Percentiles rank a stretch among this genome's conserved stretches.
These are phyloP conservation scores for Diplosoma virens DNA, from an alignment of 23 tunicate species.

Conservation along the genomic window DNA sequence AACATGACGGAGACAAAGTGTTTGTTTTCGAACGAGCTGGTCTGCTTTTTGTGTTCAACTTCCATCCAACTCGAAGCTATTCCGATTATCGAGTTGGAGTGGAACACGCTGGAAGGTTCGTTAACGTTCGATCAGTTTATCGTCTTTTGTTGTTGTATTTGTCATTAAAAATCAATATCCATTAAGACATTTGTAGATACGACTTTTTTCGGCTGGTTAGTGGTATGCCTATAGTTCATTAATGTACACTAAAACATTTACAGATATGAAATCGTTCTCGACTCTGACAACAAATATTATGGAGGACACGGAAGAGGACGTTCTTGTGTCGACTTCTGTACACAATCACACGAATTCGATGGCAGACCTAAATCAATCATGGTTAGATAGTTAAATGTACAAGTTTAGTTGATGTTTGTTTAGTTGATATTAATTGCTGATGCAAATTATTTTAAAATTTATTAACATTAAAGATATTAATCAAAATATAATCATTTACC, in stretches of 20 bases:
- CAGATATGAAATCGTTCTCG: slow-evolving; percentile 63
- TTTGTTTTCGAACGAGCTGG: slow-evolving; percentile 83
- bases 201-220: background rate
- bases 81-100: slow-evolving; percentile 76
- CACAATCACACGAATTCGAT: slow-evolving; percentile 30
- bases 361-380: slow-evolving; percentile 45
- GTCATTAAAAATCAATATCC: background rate
- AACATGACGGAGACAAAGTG: slow-evolving; percentile 84
- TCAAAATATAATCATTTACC: background rate
- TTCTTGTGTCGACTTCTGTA: slow-evolving; percentile 31
- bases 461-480: background rate
- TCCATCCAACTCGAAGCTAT: slow-evolving; percentile 71
- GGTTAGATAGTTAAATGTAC: slow-evolving; percentile 40
- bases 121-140: too few relatives aligned
- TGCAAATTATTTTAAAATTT: background rate
- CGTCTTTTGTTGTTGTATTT: background rate
- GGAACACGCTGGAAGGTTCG: slow-evolving; percentile 65
- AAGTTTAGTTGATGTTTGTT: too few relatives aligned
- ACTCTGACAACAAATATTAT: slow-evolving; percentile 53
- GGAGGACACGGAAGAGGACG: slow-evolving; percentile 66
- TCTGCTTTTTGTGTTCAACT: slow-evolving; percentile 80
- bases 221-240: too few relatives aligned
- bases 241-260: too few relatives aligned
- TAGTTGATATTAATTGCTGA: too few relatives aligned
- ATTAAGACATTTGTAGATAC: background rate